Conservation (phyloP, 2,888 invertebrate species). For the Cepaea hortensis region DNA sequence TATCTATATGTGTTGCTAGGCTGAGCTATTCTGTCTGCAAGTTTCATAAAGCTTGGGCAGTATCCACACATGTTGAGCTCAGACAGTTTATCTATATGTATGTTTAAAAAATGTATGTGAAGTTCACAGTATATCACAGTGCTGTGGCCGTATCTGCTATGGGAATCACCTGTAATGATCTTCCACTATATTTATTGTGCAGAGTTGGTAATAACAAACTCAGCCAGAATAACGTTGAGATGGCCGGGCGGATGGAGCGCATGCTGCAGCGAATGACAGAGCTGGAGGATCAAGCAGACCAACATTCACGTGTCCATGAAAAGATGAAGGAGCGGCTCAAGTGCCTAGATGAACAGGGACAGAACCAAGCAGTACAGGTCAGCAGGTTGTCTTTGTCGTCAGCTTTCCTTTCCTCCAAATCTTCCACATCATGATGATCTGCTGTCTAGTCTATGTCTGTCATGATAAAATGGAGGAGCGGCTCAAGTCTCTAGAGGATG, state of each 20-base stretch:
- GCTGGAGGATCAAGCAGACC: slow-evolving; percentile 69
- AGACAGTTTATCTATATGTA: no score
- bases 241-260: slow-evolving; percentile 62
- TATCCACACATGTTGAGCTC: no score
- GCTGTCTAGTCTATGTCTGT: no score
- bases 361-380: slow-evolving; percentile 71
- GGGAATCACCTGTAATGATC: no score
- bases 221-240: slow-evolving; percentile 63
- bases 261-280: slow-evolving; percentile 61
- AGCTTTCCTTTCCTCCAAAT: not conserved
- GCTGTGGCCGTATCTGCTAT: no score
- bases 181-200: not conserved
- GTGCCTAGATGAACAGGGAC: slow-evolving; percentile 71
- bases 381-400: not conserved
- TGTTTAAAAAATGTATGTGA: no score
- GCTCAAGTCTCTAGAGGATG: slow-evolving; percentile 69
- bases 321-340: slow-evolving; percentile 73
- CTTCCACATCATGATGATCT: not conserved
- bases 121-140: no score
- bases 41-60: no score
- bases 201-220: slow-evolving; percentile 64
- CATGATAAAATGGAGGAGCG: slow-evolving; percentile 73
- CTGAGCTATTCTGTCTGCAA: no score
- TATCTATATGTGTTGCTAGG: no score
- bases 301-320: slow-evolving; percentile 70